Percentiles rank a stretch among this genome's conserved stretches.
phyloP scores from a whole-genome alignment of 2,113 vertebrate genomes.

The Pithys albifrons region DNA sequence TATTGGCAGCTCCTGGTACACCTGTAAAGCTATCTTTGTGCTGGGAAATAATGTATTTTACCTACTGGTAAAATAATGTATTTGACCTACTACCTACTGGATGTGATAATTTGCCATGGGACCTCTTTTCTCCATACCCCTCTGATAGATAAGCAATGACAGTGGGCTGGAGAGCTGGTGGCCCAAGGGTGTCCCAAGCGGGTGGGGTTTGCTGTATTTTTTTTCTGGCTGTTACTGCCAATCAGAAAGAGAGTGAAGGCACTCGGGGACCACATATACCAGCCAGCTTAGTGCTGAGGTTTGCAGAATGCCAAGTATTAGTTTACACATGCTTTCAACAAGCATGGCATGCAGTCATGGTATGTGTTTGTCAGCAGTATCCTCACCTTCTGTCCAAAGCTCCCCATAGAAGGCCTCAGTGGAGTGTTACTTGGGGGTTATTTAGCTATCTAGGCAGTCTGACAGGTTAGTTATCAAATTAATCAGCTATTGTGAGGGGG shows the following conservation, averaged over 20 bases:
- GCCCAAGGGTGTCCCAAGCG: neutral
- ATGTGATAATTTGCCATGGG: neutral
- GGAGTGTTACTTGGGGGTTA: neutral
- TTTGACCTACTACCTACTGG: neutral
- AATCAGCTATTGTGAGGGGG: neutral
- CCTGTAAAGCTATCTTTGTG: neutral
- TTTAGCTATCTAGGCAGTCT: neutral
- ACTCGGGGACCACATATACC: neutral
- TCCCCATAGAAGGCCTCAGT: neutral
- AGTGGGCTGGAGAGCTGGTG: neutral
- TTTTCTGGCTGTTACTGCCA: conserved; percentile 48
- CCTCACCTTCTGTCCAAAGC: neutral
- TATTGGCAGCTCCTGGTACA: neutral
- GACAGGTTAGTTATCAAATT: neutral
- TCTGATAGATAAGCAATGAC: neutral
- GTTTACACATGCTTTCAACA: neutral
- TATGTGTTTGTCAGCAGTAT: neutral
- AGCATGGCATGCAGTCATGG: neutral
- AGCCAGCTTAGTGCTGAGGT: neutral
- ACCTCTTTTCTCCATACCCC: neutral
- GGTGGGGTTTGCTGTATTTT: neutral
- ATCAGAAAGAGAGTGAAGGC: conserved; percentile 5
- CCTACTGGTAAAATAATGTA: neutral
- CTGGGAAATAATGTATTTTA: neutral
- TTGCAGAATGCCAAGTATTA: conserved; percentile 9